phyloP scores from a whole-genome alignment of 64 coral and sea anemone species.

The Pocillopora damicornis region DNA sequence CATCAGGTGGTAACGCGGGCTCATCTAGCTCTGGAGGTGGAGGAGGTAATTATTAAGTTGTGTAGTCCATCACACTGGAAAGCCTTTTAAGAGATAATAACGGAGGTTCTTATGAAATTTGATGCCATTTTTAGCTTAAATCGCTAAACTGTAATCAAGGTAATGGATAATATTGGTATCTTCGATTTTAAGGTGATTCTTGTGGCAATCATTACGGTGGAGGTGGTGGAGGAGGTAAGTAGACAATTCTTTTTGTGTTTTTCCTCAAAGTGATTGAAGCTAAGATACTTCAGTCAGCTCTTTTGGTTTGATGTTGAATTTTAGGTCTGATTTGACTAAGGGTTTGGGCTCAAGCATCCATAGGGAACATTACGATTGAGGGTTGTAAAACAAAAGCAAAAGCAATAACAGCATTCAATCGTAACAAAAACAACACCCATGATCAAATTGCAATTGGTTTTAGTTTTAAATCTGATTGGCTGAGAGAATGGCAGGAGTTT shows the following conservation, averaged over 20 bases:
- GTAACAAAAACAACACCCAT: too few relatives aligned
- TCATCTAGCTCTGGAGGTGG: conserved; percentile 18
- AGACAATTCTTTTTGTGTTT: background rate
- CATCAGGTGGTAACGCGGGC: conserved; percentile 33
- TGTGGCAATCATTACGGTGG: conserved; percentile 43
- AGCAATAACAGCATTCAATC: too few relatives aligned
- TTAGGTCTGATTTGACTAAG: too few relatives aligned
- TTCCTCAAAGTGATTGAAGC: background rate
- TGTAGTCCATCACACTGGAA: too few relatives aligned
- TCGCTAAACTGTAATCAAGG: background rate
- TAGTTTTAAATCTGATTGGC: too few relatives aligned
- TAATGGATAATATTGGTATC: background rate
- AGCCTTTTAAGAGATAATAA: background rate
- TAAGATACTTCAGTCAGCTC: background rate
- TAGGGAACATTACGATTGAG: too few relatives aligned
- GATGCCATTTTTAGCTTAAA: background rate
- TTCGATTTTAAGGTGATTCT: conserved; percentile 41
- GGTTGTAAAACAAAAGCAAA: too few relatives aligned
- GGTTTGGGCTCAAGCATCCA: too few relatives aligned
- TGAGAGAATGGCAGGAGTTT: too few relatives aligned
- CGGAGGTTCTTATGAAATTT: background rate
- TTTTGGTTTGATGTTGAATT: too few relatives aligned
- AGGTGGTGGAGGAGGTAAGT: conserved; percentile 60
- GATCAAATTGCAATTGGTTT: too few relatives aligned
- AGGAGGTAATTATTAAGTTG: conserved; percentile 25